A percentile compares a stretch with the other conserved stretches of the same genome.
phyloP scores from a whole-genome alignment of 2,888 invertebrate genomes.

The Linnaemya vulpina region DNA sequence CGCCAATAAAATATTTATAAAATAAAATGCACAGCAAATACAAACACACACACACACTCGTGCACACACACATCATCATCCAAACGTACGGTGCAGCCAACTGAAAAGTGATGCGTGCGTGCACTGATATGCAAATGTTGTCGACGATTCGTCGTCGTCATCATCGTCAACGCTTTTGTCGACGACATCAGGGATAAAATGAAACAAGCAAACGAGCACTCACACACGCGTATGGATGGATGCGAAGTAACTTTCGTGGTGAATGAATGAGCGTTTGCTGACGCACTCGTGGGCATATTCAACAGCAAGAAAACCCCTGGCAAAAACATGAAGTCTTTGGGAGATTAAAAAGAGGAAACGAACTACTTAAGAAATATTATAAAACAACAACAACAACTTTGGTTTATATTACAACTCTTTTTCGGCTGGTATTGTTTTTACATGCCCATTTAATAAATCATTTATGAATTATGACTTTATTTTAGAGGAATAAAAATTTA shows the following conservation, averaged over 20 bases:
- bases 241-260: background rate
- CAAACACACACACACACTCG: background rate
- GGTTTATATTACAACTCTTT: background rate
- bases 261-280: background rate
- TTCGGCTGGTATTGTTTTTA: background rate
- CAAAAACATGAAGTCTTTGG: background rate
- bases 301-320: conserved; percentile 18
- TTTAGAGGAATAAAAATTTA: conserved; percentile 48
- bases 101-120: conserved; percentile 68
- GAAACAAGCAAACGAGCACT: conserved; percentile 2
- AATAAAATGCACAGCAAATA: background rate
- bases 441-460: conserved; percentile 77
- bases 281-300: background rate
- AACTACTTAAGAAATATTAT: too few relatives aligned
- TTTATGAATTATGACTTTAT: conserved; percentile 78
- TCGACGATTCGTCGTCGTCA: conserved; percentile 65
- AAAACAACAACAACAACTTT: conserved; percentile 9
- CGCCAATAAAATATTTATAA: background rate
- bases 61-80: background rate
- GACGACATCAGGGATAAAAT: conserved; percentile 40
- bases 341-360: background rate
- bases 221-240: background rate
- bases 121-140: conserved; percentile 68
- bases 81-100: conserved; percentile 34
- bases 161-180: conserved; percentile 37